These are phyloP conservation scores for Sterrhoptilus dennistouni DNA, from an alignment of 2,113 vertebrate species.

Conservation along the genomic window DNA sequence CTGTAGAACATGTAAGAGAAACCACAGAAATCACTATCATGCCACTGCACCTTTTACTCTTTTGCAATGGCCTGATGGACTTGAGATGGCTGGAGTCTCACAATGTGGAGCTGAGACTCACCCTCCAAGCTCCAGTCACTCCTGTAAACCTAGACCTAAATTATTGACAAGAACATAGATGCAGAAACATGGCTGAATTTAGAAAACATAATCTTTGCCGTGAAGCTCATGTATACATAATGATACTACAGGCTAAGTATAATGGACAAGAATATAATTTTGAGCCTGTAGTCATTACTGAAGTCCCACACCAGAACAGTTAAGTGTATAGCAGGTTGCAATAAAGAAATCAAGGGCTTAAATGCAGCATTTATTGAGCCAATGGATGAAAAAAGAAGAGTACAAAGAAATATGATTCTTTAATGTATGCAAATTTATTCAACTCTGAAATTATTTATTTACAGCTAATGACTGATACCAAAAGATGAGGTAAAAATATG, in stretches of 20 bases:
- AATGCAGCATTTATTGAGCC: neutral
- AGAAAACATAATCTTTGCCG: neutral
- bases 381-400: neutral
- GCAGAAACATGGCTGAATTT: neutral
- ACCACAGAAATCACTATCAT: neutral
- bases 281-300: neutral
- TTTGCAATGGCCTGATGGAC: neutral
- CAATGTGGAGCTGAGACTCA: neutral
- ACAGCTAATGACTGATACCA: constrained; percentile 75
- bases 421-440: constrained; percentile 75
- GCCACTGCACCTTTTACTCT: neutral
- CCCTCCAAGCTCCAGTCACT: neutral
- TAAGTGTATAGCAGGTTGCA: neutral
- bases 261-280: neutral
- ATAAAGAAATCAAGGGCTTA: neutral
- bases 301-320: neutral
- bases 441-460: constrained; percentile 75
- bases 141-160: neutral
- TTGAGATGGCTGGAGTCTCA: neutral
- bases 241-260: neutral
- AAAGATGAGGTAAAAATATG: constrained; percentile 82
- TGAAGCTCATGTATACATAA: neutral
- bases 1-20: neutral
- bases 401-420: neutral
- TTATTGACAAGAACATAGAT: neutral